Conservation (phyloP, 2,888 invertebrate species). For the Dioctria rufipes region DNA sequence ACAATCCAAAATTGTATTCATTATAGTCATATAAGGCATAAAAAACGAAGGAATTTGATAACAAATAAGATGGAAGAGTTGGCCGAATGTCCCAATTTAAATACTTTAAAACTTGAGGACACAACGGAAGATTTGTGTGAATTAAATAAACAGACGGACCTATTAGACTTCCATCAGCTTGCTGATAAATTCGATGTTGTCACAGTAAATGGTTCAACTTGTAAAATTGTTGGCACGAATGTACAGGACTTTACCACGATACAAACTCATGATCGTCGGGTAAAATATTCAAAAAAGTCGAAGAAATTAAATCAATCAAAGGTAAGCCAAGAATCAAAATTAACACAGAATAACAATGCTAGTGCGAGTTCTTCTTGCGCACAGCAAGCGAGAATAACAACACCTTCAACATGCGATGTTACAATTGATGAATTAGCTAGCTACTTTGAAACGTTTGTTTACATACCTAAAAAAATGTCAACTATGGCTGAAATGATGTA, state of each 20-base stretch:
- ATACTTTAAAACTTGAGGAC: conserved; percentile 52
- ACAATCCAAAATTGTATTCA: conserved; percentile 61
- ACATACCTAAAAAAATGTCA: conserved; percentile 98
- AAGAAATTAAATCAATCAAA: conserved; percentile 41
- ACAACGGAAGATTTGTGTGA: neutral
- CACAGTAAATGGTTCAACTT: neutral
- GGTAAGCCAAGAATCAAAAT: conserved; percentile 13
- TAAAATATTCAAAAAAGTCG: conserved; percentile 35
- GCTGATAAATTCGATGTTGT: conserved; percentile 3
- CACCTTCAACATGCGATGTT: conserved; percentile 77
- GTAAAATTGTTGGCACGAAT: conserved; percentile 34
- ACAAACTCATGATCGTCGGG: conserved; percentile 57
- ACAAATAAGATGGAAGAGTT: conserved; percentile 2
- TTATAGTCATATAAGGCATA: conserved; percentile 56
- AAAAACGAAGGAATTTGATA: neutral
- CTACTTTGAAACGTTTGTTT: conserved; percentile 95
- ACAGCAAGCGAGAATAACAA: conserved; percentile 79
- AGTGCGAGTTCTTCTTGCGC: conserved; percentile 77
- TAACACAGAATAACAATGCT: conserved; percentile 38
- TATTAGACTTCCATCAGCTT: conserved; percentile 9
- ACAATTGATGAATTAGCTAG: conserved; percentile 95
- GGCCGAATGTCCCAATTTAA: conserved; percentile 53
- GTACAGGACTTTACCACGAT: conserved; percentile 63
- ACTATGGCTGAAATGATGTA: conserved; percentile 99
- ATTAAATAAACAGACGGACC: neutral